These are phyloP conservation scores for Echiichthys vipera DNA, from an alignment of 2,797 vertebrate species.

Conservation along the genomic window DNA sequence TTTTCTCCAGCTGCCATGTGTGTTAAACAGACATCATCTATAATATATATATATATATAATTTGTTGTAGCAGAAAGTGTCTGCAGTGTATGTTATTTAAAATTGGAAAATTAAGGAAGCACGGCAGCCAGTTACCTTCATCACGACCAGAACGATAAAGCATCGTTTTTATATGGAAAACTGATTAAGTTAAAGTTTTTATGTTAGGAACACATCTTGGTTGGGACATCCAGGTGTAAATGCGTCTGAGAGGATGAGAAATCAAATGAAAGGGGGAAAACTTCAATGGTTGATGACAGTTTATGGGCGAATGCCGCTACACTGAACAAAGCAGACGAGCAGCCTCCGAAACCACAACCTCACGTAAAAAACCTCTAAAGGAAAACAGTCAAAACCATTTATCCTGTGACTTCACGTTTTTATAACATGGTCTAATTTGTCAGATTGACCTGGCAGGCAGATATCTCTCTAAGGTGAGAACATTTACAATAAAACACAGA, in stretches of 20 bases:
- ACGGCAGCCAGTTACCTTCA: not conserved
- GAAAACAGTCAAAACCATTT: constrained; percentile 8
- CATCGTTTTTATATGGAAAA: not conserved
- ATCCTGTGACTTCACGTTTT: not conserved
- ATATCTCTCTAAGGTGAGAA: not conserved
- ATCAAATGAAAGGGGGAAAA: not conserved
- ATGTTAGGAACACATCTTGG: not conserved
- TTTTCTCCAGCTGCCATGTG: not conserved
- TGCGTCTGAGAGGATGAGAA: constrained; percentile 17
- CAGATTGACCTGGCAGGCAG: not conserved
- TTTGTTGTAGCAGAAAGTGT: not conserved
- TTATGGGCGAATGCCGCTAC: constrained; percentile 15
- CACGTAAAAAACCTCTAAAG: not conserved
- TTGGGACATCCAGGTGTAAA: not conserved
- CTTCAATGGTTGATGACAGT: constrained; percentile 1
- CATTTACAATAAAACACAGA: not conserved
- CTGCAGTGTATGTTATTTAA: not conserved
- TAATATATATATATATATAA: too few relatives aligned
- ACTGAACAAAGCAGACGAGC: constrained; percentile 8
- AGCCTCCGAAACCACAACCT: not conserved
- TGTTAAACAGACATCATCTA: not conserved
- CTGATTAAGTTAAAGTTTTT: not conserved
- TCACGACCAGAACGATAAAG: not conserved
- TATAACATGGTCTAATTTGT: not conserved
- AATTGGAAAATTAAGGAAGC: not conserved